Evolutionary conservation across 92 coral and sea anemone genomes (phyloP).

Genomic region (Epizoanthus fatuus): DNA sequence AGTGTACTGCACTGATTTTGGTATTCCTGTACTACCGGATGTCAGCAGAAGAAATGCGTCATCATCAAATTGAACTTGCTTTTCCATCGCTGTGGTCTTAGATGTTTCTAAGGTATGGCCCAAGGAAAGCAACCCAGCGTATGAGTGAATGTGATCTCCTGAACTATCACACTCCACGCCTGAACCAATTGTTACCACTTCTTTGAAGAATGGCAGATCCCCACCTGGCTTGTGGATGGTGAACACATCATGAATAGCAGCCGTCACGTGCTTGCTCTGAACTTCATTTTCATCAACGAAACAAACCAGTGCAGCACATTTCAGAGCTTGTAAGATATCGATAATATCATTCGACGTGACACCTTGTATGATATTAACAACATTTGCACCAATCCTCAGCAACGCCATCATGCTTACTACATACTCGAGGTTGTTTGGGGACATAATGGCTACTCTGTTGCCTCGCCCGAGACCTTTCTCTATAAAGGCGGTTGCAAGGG

Average conservation of each 20-base stretch:
- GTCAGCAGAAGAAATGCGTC: slow-evolving; percentile 29
- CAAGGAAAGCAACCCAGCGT: slow-evolving; percentile 6
- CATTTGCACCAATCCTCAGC: slow-evolving; percentile 43
- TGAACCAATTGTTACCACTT: slow-evolving; percentile 19
- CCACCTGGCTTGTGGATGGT: slow-evolving; percentile 22
- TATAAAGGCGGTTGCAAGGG: slow-evolving; percentile 47
- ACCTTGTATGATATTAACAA: background rate
- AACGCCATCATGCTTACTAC: slow-evolving; percentile 50
- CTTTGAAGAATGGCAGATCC: slow-evolving; percentile 9
- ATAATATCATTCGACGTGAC: too few species aligned
- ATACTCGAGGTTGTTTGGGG: slow-evolving; percentile 56
- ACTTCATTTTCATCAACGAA: background rate
- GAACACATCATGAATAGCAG: slow-evolving; percentile 10
- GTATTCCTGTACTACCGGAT: slow-evolving; percentile 59
- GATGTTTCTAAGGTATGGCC: background rate
- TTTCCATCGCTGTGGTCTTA: background rate
- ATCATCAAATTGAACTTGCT: slow-evolving; percentile 41
- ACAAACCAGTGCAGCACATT: too few species aligned
- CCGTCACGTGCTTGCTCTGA: background rate
- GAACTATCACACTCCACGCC: background rate
- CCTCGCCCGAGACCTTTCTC: slow-evolving; percentile 61
- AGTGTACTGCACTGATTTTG: slow-evolving; percentile 57
- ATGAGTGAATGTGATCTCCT: slow-evolving; percentile 15
- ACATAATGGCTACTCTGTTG: slow-evolving; percentile 56
- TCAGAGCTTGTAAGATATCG: too few species aligned